Evolutionary conservation across 2,888 invertebrate species (phyloP).

Genomic region (Geotrupes spiniger): DNA sequence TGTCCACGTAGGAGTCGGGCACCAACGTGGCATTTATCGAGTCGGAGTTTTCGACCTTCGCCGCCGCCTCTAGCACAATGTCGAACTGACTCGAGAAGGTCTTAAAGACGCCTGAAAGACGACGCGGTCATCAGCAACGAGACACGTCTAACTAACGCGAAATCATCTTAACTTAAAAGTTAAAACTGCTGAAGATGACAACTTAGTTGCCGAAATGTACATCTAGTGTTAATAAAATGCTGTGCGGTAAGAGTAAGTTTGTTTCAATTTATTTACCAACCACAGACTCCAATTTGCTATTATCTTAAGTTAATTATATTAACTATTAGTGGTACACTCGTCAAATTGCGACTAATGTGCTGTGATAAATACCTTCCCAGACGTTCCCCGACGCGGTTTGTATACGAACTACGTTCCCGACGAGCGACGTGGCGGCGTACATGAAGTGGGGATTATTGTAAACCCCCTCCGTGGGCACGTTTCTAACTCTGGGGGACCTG

Average conservation of each 20-base stretch:
- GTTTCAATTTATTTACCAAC: too few species aligned
- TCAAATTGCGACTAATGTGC: too few species aligned
- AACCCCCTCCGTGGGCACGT: conserved; percentile 76
- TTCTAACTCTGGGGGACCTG: conserved; percentile 69
- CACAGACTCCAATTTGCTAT: too few species aligned
- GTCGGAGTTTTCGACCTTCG: conserved; percentile 71
- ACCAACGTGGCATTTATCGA: conserved; percentile 52
- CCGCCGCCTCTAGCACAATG: conserved; percentile 81
- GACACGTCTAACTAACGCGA: too few species aligned
- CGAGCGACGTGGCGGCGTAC: conserved; percentile 82
- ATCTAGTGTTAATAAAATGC: too few species aligned
- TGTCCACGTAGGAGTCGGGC: conserved; percentile 71
- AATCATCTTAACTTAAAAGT: too few species aligned
- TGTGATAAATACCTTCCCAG: conserved; percentile 87
- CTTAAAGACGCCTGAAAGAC: conserved; percentile 62
- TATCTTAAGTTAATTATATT: too few species aligned
- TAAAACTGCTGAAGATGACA: too few species aligned
- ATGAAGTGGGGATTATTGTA: conserved; percentile 88
- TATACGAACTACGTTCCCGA: conserved; percentile 79
- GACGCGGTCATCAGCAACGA: too few species aligned
- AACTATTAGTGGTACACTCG: too few species aligned
- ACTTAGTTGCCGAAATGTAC: too few species aligned
- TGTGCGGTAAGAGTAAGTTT: too few species aligned
- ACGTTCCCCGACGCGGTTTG: conserved; percentile 79
- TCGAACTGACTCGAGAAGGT: conserved; percentile 89